Evolutionary conservation across 2,888 invertebrate genomes (phyloP).

Genomic region (Melolontha melolontha): DNA sequence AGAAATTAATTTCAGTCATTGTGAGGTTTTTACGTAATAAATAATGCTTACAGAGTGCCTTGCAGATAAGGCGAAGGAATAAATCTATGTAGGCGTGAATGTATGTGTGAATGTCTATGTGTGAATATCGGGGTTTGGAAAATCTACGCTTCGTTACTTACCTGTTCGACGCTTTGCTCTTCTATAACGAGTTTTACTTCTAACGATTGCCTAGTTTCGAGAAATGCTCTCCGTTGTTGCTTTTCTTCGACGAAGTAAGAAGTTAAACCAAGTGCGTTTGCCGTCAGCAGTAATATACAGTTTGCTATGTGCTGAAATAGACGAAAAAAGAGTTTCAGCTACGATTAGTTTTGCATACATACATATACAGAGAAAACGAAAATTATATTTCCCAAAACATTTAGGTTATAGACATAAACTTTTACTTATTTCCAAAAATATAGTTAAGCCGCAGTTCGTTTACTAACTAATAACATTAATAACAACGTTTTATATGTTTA

Average conservation of each 20-base stretch:
- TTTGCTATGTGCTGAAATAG: slow-evolving; percentile 78
- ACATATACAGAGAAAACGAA: no score
- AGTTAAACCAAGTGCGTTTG: slow-evolving; percentile 80
- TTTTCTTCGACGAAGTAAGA: slow-evolving; percentile 83
- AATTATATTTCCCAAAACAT: no score
- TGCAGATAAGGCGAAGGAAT: neutral
- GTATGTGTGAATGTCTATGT: no score
- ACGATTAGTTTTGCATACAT: no score
- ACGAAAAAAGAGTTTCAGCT: neutral
- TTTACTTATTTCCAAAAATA: no score
- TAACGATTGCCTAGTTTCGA: slow-evolving; percentile 90
- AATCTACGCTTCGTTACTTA: slow-evolving; percentile 56
- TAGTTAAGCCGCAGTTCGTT: no score
- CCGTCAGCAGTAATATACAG: slow-evolving; percentile 76
- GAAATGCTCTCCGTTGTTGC: slow-evolving; percentile 88
- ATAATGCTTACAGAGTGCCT: neutral
- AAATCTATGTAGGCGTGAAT: no score
- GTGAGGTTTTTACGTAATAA: slow-evolving; percentile 14
- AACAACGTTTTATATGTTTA: no score
- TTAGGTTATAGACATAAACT: no score
- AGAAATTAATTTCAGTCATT: slow-evolving; percentile 17
- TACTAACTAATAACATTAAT: no score
- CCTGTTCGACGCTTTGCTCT: slow-evolving; percentile 94
- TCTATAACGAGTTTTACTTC: slow-evolving; percentile 93
- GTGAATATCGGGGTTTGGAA: no score